phyloP scores from a whole-genome alignment of 2,888 invertebrate species.

The Melolontha melolontha region DNA sequence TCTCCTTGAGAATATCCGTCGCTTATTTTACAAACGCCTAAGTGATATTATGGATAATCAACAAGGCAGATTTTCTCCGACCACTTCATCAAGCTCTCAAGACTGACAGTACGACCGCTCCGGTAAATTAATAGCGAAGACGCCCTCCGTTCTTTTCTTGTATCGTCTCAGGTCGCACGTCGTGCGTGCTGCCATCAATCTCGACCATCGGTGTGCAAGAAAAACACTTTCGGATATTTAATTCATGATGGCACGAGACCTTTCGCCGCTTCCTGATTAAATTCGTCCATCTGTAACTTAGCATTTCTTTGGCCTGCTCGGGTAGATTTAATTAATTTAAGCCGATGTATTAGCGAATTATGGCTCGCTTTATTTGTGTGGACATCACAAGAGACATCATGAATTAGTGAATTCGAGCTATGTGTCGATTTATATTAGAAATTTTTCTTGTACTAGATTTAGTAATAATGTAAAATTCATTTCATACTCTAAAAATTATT shows the following conservation, averaged over 20 bases:
- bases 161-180: constrained; percentile 6
- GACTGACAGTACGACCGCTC: constrained; percentile 1
- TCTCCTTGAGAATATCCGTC: too few species aligned
- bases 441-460: too few species aligned
- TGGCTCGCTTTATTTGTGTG: too few species aligned
- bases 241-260: constrained; percentile 12
- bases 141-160: constrained; percentile 9
- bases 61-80: constrained; percentile 6
- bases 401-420: too few species aligned
- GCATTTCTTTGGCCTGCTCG: not conserved
- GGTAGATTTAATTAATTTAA: too few species aligned
- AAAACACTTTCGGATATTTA: constrained; percentile 17
- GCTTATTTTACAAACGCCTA: not conserved
- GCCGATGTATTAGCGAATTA: too few species aligned
- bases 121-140: constrained; percentile 17
- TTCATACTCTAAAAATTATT: too few species aligned
- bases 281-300: constrained; percentile 9
- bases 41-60: constrained; percentile 14
- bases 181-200: constrained; percentile 15
- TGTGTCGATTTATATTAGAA: too few species aligned
- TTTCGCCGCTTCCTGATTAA: constrained; percentile 4
- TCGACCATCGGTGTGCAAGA: constrained; percentile 6
- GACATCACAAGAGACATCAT: too few species aligned
- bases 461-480: too few species aligned
- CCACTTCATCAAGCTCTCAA: constrained; percentile 14